phyloP scores from a whole-genome alignment of 2,888 invertebrate species.

The Euspilapteryx auroguttella region DNA sequence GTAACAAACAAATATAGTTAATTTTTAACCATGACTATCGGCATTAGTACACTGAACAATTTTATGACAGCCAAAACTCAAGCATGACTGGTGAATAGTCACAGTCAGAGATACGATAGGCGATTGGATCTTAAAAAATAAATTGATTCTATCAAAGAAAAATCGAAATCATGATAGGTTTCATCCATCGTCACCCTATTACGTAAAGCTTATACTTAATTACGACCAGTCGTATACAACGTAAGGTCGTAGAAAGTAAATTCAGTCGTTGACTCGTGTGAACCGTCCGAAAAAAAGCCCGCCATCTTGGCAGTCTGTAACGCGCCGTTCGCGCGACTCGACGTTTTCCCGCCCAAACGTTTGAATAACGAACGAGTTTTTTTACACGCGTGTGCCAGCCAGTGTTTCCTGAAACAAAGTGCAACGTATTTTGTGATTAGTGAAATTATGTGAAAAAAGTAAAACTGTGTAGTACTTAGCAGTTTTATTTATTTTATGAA shows the following conservation, averaged over 20 bases:
- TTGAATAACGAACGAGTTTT: conserved; percentile 29
- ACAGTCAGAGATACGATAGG: too few species aligned
- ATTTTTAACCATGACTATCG: too few species aligned
- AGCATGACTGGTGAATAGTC: too few species aligned
- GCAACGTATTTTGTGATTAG: conserved; percentile 21
- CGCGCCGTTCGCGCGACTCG: conserved; percentile 39
- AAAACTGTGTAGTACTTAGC: background rate
- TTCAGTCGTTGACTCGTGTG: conserved; percentile 40
- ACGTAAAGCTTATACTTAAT: conserved; percentile 56
- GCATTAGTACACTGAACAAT: too few species aligned
- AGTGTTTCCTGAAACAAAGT: conserved; percentile 23
- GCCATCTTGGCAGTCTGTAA: conserved; percentile 56
- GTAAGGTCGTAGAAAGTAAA: conserved; percentile 62
- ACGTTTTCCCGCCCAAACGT: conserved; percentile 44
- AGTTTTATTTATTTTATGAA: conserved; percentile 14
- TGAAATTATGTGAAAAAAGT: conserved; percentile 46
- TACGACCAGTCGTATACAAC: conserved; percentile 33
- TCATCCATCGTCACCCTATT: conserved; percentile 42
- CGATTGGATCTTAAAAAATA: too few species aligned
- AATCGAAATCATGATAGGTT: too few species aligned
- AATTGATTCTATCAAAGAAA: too few species aligned
- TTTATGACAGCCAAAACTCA: too few species aligned
- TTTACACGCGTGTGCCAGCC: conserved; percentile 26
- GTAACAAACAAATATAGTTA: too few species aligned
- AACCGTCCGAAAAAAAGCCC: conserved; percentile 55